phyloP scores from a whole-genome alignment of 64 coral and sea anemone genomes.

The Acropora tenuis region DNA sequence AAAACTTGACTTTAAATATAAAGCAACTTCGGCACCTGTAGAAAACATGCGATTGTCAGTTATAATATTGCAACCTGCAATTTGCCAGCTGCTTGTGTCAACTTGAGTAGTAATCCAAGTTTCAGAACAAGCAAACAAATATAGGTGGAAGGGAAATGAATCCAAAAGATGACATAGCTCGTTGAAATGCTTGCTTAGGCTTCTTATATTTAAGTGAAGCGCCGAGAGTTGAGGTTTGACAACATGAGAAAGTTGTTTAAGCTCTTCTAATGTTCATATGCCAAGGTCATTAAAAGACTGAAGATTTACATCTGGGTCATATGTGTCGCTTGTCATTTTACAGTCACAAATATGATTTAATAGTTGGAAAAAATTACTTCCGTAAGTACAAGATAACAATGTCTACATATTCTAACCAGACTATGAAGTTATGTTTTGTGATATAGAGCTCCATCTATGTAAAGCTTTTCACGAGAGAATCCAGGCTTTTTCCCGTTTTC shows the following conservation, averaged over 20 bases:
- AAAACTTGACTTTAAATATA: background rate
- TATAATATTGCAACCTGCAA: conserved; percentile 21
- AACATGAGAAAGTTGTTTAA: no score
- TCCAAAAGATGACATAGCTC: conserved; percentile 30
- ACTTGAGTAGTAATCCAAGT: conserved; percentile 19
- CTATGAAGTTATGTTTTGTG: background rate
- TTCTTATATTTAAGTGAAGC: conserved; percentile 47
- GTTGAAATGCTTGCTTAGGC: conserved; percentile 9
- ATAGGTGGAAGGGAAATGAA: conserved; percentile 24
- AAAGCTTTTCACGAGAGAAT: background rate
- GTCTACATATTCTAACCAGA: background rate
- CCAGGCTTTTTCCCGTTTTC: background rate
- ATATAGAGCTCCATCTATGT: conserved; percentile 2
- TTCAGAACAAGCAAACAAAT: conserved; percentile 45
- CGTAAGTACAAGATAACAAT: conserved; percentile 8
- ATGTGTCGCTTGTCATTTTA: conserved; percentile 6
- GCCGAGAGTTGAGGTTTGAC: no score
- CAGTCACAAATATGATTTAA: background rate
- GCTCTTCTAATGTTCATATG: conserved; percentile 1
- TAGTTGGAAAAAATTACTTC: background rate
- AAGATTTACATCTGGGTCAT: background rate
- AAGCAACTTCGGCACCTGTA: background rate
- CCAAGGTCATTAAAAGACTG: background rate
- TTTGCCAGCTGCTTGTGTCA: conserved; percentile 1
- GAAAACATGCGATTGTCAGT: background rate